Conservation (phyloP, 2,888 invertebrate genomes). For the Amiota minor region DNA sequence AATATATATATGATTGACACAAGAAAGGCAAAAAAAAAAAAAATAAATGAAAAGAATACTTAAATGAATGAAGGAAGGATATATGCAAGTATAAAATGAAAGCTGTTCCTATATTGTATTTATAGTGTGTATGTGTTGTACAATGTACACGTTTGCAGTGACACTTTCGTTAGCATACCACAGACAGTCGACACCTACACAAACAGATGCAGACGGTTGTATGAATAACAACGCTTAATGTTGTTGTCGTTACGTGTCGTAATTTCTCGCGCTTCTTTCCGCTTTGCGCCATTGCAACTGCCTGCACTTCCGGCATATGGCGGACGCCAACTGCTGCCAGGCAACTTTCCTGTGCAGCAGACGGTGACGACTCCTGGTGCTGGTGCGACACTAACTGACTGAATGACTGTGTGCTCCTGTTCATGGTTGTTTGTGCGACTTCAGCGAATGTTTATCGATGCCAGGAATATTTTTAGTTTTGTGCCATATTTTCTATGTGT, state of each 20-base stretch:
- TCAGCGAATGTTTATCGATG: slow-evolving; percentile 8
- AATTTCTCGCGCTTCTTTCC: slow-evolving; percentile 21
- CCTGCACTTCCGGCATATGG: slow-evolving; percentile 28
- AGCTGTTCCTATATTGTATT: not conserved
- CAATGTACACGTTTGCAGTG: not conserved
- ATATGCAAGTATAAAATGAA: too few relatives aligned
- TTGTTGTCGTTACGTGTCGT: slow-evolving; percentile 17
- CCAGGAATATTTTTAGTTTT: not conserved
- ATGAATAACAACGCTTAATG: not conserved
- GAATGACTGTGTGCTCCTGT: not conserved
- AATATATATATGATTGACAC: not conserved
- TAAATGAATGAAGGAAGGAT: too few relatives aligned
- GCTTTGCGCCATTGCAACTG: slow-evolving; percentile 19
- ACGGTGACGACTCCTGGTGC: not conserved
- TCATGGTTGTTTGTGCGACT: not conserved
- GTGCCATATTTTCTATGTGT: not conserved
- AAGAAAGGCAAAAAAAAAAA: too few relatives aligned
- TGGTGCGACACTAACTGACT: not conserved
- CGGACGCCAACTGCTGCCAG: slow-evolving; percentile 23
- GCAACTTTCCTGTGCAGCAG: slow-evolving; percentile 15
- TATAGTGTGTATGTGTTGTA: slow-evolving; percentile 13
- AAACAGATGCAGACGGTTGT: too few relatives aligned
- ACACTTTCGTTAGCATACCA: not conserved
- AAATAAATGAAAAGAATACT: too few relatives aligned
- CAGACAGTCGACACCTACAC: not conserved